Evolutionary conservation across 92 coral and sea anemone genomes (phyloP), one percentile per base, ranked within the genome.

Genomic region (Siderastrea radians): DNA sequence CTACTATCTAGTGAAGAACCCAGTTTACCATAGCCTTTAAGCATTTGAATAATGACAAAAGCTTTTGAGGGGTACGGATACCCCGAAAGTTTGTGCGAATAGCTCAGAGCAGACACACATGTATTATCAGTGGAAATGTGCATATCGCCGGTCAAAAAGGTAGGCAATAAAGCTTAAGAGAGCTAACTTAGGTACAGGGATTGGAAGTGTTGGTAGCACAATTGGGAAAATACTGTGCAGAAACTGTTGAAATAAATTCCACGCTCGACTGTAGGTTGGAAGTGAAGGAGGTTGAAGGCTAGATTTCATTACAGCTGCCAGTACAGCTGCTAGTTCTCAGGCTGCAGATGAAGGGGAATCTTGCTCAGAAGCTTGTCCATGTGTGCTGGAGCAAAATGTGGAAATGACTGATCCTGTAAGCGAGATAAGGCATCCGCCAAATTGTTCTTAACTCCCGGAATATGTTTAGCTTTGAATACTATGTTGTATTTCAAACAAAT

Each of bases 401-500:
- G 64, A 85, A 91, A 91, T 7, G 88, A 51, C 68, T 62, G 77
- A 45, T 86, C 78, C 92, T 92, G 94, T 68, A 88, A 92, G n/a
- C 91, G 87, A 75, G 85, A 88, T 44, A 88, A 68, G 58, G 92
- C 62, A 77, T 87, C 95, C n/a, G 93, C 82, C 0, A 81, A 89
- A 4, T 82, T 86, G 52, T 92, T 84, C 43, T 49, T 63, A 38
- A 84, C 89, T 7, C 95, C 91, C 48, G 85, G 85, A 58, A 89
- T 81, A 72, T 92, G 95, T 49, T 88, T 84, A 5, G 90, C 92
- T 49, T 84, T 84, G 44, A 88, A 92, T 17, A 88, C 26, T 11
- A 92, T 88, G 70, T 92, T 88, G 53, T 74, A 52, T 44, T 74
- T 6, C 43, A 91, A 58, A 60, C 94, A 91, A 8, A 68, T 46